phyloP scores from a whole-genome alignment of 2,797 vertebrate species.

The Sparus aurata region DNA sequence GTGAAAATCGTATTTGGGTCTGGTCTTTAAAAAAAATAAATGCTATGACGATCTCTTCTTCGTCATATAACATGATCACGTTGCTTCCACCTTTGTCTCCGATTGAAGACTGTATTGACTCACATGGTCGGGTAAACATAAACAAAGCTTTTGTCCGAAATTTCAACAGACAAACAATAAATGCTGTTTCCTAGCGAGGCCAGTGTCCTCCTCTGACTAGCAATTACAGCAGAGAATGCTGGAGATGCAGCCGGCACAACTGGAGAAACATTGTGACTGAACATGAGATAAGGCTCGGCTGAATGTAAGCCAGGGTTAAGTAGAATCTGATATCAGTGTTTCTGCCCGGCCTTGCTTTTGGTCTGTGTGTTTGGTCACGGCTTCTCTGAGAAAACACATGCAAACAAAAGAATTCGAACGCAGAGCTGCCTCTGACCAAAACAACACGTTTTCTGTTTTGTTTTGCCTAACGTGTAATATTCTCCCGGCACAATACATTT shows the following conservation, averaged over 20 bases:
- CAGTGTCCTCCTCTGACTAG: neutral
- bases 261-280: neutral
- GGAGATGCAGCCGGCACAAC: neutral
- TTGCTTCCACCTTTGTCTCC: neutral
- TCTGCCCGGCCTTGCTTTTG: neutral
- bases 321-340: neutral
- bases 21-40: constrained; percentile 2
- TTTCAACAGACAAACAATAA: constrained; percentile 23
- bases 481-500: constrained; percentile 12
- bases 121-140: neutral
- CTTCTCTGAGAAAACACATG: constrained; percentile 14
- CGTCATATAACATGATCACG: neutral
- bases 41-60: no score
- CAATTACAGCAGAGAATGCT: neutral
- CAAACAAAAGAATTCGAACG: neutral
- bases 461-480: constrained; percentile 22
- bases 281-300: neutral
- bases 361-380: neutral
- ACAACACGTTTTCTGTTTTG: neutral
- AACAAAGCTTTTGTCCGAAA: neutral
- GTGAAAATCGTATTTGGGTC: neutral
- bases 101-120: neutral
- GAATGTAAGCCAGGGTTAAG: neutral
- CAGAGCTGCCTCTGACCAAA: neutral
- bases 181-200: neutral